Base-by-base conservation (phyloP, 1,140 invertebrate genomes). In the Drosophila littoralis region DNA sequence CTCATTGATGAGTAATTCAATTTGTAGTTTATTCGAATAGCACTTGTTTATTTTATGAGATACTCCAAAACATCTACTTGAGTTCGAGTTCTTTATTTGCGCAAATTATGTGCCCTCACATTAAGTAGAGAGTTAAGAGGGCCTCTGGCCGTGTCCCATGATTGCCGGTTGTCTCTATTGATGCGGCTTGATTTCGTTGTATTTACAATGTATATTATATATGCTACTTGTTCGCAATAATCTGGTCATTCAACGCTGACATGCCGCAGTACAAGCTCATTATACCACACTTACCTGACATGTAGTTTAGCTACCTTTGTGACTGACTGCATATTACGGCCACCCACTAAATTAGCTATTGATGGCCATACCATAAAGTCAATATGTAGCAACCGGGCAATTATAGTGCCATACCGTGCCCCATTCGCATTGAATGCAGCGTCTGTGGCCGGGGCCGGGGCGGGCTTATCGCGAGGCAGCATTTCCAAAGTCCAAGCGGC, bases 1-100 rank as follows among this genome's bases (percentile, higher is more conserved):
- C 55, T 50, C 58, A 75, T 55, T 78, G 78, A 84, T 86, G 88
- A 84, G 77, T 90, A 91, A 91, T 90, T 90, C 77, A 81, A 91
- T 90, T 91, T 90, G 88, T 78, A 70, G 88, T 79, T 90, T 90
- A 90, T 90, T 90, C 82, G 88, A 83, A 83, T 76, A 88, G 82
- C 88, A 91, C 88, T 90, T 70, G 72, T 79, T 74, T 77, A 77
- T 90, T 91, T 91, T 91, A 91, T 90, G 88, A 90, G 71, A 88
- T 90, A 90, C 88, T 90, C 86, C 61, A 90, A 77, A 67, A 68
- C 66, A 74, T 88, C 75, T 88, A 91, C 88, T 90, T 90, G 88
- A 90, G 57, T 84, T 89, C 75, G 72, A 89, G 84, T 90, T 89
- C 71, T 90, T 90, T 84, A 89, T 89, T 67, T 83, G 69, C 73